A percentile compares a stretch with the other conserved stretches of the same genome.
Conservation (phyloP, 1,140 invertebrate species). For the Drosophila orosa region DNA sequence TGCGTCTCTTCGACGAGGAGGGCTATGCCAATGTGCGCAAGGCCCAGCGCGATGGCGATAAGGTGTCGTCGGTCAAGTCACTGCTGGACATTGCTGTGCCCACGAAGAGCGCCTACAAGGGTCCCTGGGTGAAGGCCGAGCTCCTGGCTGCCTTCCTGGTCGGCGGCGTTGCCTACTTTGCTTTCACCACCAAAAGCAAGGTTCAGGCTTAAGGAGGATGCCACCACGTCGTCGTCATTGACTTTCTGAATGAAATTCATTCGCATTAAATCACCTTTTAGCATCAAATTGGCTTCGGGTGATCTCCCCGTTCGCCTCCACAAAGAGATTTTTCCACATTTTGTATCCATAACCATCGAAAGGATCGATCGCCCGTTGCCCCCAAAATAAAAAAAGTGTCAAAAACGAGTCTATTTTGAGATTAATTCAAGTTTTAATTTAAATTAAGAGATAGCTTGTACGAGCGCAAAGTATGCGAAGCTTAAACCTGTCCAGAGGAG, state of each 20-base stretch:
- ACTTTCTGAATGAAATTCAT: constrained; percentile 82
- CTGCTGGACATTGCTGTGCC: constrained; percentile 90
- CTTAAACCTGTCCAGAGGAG: constrained; percentile 32
- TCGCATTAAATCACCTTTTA: constrained; percentile 68
- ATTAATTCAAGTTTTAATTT: constrained; percentile 39
- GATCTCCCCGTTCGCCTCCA: too few species aligned
- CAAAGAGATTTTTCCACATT: constrained; percentile 40
- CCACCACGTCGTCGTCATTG: constrained; percentile 23
- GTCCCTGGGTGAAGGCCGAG: constrained; percentile 96
- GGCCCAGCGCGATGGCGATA: constrained; percentile 89
- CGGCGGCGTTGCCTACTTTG: constrained; percentile 93
- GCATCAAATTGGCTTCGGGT: constrained; percentile 48
- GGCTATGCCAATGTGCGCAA: constrained; percentile 93
- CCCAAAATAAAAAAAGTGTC: constrained; percentile 30
- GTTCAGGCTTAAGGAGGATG: constrained; percentile 84
- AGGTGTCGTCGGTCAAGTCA: constrained; percentile 88
- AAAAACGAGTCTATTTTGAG: constrained; percentile 27
- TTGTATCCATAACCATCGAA: constrained; percentile 29
- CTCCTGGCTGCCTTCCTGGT: constrained; percentile 92
- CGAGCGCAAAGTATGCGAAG: constrained; percentile 11
- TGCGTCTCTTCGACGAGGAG: constrained; percentile 96
- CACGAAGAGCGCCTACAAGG: constrained; percentile 94
- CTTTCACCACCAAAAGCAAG: constrained; percentile 93
- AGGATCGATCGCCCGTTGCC: constrained; percentile 16
- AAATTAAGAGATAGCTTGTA: constrained; percentile 38